Conservation (phyloP, 2,888 invertebrate species). For the Nudaria mundana region DNA sequence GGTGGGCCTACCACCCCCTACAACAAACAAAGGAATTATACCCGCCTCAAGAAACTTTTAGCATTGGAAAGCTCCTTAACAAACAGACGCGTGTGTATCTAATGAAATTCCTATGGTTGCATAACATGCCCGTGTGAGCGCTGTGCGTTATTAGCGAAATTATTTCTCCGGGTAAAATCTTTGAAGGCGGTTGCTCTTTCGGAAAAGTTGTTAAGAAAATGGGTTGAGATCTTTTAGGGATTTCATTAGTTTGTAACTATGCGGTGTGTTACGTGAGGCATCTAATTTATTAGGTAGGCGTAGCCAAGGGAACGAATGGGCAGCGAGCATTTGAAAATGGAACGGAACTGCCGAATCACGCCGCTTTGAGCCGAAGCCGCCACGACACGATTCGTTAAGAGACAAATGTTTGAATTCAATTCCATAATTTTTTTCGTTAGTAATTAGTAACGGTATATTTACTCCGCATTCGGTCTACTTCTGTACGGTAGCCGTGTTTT, state of each 20-base stretch:
- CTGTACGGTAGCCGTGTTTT: slow-evolving; percentile 60
- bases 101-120: slow-evolving; percentile 82
- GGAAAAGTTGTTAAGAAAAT: slow-evolving; percentile 81
- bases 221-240: slow-evolving; percentile 79
- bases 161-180: slow-evolving; percentile 77
- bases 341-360: slow-evolving; percentile 77
- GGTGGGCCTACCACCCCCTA: slow-evolving; percentile 65
- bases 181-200: slow-evolving; percentile 79
- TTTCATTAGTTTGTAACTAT: slow-evolving; percentile 81
- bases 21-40: slow-evolving; percentile 82
- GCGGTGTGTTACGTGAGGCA: slow-evolving; percentile 72
- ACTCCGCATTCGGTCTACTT: slow-evolving; percentile 59
- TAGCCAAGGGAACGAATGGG: slow-evolving; percentile 78
- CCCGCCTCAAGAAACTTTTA: slow-evolving; percentile 82
- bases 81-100: slow-evolving; percentile 82
- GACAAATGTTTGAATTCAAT: slow-evolving; percentile 81
- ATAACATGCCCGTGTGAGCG: slow-evolving; percentile 77
- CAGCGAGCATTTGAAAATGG: slow-evolving; percentile 74
- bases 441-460: slow-evolving; percentile 75
- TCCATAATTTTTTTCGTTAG: slow-evolving; percentile 62
- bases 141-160: slow-evolving; percentile 77
- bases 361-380: slow-evolving; percentile 71
- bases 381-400: slow-evolving; percentile 79
- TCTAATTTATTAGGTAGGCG: slow-evolving; percentile 80
- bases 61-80: slow-evolving; percentile 82